Base-by-base conservation (phyloP, 2,113 vertebrate species). In the Gasterosteus aculeatus region DNA sequence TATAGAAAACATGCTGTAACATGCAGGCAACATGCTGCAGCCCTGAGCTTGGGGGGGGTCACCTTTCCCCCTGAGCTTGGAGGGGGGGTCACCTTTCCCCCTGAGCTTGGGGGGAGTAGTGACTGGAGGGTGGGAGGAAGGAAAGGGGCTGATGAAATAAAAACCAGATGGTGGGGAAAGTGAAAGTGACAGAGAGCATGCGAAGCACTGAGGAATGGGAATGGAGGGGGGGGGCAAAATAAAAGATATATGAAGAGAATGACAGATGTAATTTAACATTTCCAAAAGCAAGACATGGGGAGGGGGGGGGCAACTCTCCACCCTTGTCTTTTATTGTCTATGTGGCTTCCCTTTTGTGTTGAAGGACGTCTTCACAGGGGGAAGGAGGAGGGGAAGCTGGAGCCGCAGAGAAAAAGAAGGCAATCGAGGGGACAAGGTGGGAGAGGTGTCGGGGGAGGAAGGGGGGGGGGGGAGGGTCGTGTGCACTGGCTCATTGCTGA, bases 221-320 rank as follows among this genome's bases (percentile, higher is more conserved):
- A 78, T 26, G 35, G 6, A 6, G 35, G 6, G 35, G 35, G 35
- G 35, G 35, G 35, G 35, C 33, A 39, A 64, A 60, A 63, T 84
- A 61, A 29, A 22, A 70, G 77, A 62, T 69, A 81, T 67, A 77
- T 86, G 73, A 85, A 53, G 11, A 91, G 82, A 89, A 78, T 69
- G 68, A 75, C 61, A 82, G 91, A 95, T 93, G 91, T 88, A 91
- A 93, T 81, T 77, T 86, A 91, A 83, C 74, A 82, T 81, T 84
- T 92, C 79, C 83, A 38, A 90, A 88, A 69, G 83, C 42, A 91
- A 87, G 64, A 41, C 54, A 70, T 1, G 42, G 26, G 46, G 47
- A 54, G 42, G 11, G 41, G 44, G 72, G 39, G 72, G 72, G 77
- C 77, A 84, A 69, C 66, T 73, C 74, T 69, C 49, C 26, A 71